These are phyloP conservation scores for Lapara coniferarum DNA, from an alignment of 2,888 invertebrate species.

Conservation along the genomic window DNA sequence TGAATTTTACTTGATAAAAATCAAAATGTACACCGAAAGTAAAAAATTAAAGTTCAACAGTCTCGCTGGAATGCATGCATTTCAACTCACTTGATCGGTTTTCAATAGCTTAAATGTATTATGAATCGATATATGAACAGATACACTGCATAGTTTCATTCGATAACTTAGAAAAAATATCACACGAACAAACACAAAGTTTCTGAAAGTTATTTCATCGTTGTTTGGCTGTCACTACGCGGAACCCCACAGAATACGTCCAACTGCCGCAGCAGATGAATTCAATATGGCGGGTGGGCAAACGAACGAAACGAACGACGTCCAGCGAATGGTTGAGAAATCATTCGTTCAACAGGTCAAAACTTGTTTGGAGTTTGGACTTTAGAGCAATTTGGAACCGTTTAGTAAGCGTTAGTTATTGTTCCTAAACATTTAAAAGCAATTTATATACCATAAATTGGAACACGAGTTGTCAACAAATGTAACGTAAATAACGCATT, in stretches of 20 bases:
- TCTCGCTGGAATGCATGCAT: slow-evolving; percentile 80
- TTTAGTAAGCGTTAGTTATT: not conserved
- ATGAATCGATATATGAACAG: slow-evolving; percentile 32
- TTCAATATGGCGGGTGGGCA: slow-evolving; percentile 71
- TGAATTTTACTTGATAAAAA: slow-evolving; percentile 66
- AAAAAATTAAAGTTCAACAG: slow-evolving; percentile 80
- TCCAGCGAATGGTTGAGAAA: slow-evolving; percentile 41
- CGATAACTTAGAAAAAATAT: slow-evolving; percentile 39
- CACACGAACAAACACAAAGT: slow-evolving; percentile 54
- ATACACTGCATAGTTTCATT: slow-evolving; percentile 57
- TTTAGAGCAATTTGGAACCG: not conserved
- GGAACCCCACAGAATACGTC: slow-evolving; percentile 55
- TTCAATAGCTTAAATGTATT: slow-evolving; percentile 42
- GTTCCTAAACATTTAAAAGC: not conserved
- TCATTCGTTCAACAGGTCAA: slow-evolving; percentile 25
- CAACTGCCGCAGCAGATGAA: slow-evolving; percentile 53
- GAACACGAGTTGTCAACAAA: no score
- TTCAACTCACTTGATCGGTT: slow-evolving; percentile 64
- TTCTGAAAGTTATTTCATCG: slow-evolving; percentile 70
- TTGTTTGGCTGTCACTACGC: slow-evolving; percentile 70
- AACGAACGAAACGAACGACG: slow-evolving; percentile 43
- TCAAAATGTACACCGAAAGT: slow-evolving; percentile 70
- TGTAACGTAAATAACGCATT: not conserved
- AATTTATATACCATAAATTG: not conserved
- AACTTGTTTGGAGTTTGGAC: slow-evolving; percentile 5